These are phyloP conservation scores for Chrysolina oricalcia DNA, from an alignment of 2,888 invertebrate genomes.

Conservation along the genomic window DNA sequence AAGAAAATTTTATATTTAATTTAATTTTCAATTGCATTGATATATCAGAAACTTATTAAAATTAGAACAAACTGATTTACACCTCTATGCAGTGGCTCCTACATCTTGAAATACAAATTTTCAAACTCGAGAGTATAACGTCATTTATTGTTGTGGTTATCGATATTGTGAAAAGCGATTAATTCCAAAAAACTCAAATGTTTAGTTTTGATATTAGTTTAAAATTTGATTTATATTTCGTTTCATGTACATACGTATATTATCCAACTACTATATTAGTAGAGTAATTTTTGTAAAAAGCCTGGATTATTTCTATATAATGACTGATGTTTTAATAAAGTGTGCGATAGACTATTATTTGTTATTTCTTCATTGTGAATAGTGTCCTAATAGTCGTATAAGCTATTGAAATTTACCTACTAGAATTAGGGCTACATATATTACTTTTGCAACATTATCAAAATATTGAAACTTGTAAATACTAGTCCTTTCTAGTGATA, in stretches of 20 bases:
- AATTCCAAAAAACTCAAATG: background rate
- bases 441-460: too few relatives aligned
- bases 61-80: background rate
- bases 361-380: background rate
- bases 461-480: too few relatives aligned
- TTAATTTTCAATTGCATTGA: too few relatives aligned
- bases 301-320: slow-evolving; percentile 4
- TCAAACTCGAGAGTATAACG: background rate
- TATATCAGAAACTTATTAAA: background rate
- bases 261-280: slow-evolving; percentile 17
- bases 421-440: too few relatives aligned
- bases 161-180: background rate
- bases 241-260: slow-evolving; percentile 4
- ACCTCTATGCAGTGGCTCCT: background rate
- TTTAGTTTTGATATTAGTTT: background rate
- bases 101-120: background rate
- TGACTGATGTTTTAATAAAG: slow-evolving; percentile 16
- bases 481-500: too few relatives aligned
- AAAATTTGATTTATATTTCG: slow-evolving; percentile 14
- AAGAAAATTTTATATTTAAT: too few relatives aligned
- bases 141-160: background rate
- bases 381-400: too few relatives aligned
- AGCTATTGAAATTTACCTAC: too few relatives aligned
- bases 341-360: background rate
- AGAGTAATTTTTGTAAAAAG: slow-evolving; percentile 16